Evolutionary conservation across 2,113 vertebrate species (phyloP).

Genomic region (Mus spicilegus): DNA sequence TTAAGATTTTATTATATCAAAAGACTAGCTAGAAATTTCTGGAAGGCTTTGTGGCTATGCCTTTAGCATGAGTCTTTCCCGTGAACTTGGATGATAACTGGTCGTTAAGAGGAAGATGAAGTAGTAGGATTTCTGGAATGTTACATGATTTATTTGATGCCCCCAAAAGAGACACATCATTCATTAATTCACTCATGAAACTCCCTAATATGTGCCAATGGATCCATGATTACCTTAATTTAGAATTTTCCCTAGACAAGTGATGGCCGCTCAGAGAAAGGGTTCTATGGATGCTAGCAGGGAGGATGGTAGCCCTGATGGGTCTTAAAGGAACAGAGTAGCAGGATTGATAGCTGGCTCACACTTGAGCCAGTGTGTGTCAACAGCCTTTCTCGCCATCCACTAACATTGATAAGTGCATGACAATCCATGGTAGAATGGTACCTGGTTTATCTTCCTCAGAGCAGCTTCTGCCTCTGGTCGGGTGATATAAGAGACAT

Average conservation of each 20-base stretch:
- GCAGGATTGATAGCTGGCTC: not conserved
- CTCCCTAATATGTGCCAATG: not conserved
- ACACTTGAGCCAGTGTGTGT: not conserved
- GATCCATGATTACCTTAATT: not conserved
- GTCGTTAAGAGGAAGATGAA: not conserved
- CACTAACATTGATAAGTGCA: constrained; percentile 45
- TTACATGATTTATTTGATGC: not conserved
- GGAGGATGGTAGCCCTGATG: not conserved
- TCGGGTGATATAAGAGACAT: constrained; percentile 90
- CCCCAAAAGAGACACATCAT: not conserved
- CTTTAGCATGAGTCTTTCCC: not conserved
- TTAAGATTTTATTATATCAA: not conserved
- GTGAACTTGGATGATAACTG: accelerated
- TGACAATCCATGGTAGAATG: not conserved
- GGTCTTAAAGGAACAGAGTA: not conserved
- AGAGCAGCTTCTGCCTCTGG: constrained; percentile 92
- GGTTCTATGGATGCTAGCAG: not conserved
- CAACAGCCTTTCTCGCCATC: not conserved
- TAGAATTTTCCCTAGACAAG: not conserved
- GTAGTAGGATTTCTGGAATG: not conserved
- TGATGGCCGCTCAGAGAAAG: not conserved
- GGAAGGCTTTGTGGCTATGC: not conserved
- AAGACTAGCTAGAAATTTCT: not conserved
- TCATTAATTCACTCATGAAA: not conserved
- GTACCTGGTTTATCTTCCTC: constrained; percentile 91